A percentile compares a stretch with the other conserved stretches of the same genome.
These are phyloP conservation scores for Epirrhoe alternata DNA, from an alignment of 2,888 invertebrate genomes.

Conservation along the genomic window DNA sequence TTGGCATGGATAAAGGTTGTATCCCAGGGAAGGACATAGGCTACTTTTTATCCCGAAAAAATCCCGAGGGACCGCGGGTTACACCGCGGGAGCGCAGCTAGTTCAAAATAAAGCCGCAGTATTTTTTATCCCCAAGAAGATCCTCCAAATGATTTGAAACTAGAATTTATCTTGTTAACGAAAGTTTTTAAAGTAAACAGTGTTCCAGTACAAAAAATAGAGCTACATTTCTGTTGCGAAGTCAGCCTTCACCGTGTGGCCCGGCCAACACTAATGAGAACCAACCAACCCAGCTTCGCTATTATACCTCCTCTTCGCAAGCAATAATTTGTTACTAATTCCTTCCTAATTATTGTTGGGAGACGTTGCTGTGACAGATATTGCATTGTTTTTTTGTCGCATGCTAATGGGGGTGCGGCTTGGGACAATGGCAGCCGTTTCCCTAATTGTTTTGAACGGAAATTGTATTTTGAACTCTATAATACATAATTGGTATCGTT, in stretches of 20 bases:
- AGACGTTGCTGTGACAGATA: conserved; percentile 48
- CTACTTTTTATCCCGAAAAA: no score
- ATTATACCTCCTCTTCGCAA: conserved; percentile 73
- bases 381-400: conserved; percentile 39
- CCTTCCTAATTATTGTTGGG: conserved; percentile 74
- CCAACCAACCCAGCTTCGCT: conserved; percentile 68
- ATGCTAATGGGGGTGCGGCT: conserved; percentile 22
- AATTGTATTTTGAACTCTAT: conserved; percentile 4
- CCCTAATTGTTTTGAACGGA: conserved; percentile 20
- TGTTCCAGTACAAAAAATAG: not conserved
- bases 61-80: no score
- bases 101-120: no score
- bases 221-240: not conserved
- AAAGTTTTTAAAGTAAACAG: not conserved
- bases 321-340: conserved; percentile 82
- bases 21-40: no score
- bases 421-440: conserved; percentile 20
- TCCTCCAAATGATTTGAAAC: not conserved
- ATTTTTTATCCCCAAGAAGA: no score
- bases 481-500: not conserved
- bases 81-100: no score
- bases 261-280: conserved; percentile 78
- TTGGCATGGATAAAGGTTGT: no score
- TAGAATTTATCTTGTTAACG: not conserved
- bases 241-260: conserved; percentile 53